phyloP scores from a whole-genome alignment of 53 echinoderm and acorn worm genomes.

The Crossaster papposus region DNA sequence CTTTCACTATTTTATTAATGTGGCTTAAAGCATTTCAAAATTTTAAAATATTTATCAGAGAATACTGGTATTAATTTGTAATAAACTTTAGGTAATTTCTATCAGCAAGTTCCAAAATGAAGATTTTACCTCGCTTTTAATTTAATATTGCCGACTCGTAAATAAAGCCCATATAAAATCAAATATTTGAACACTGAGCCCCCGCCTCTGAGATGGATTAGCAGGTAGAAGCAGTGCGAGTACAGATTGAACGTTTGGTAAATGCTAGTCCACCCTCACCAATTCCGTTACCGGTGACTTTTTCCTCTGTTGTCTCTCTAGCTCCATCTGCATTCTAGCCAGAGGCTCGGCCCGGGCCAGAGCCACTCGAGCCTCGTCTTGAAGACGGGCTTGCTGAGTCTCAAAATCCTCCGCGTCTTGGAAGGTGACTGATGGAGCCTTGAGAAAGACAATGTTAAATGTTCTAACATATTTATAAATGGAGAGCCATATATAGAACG shows the following conservation, averaged over 20 bases:
- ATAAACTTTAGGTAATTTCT: no score
- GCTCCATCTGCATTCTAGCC: slow-evolving; percentile 92
- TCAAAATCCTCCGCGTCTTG: slow-evolving; percentile 96
- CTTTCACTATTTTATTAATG: no score
- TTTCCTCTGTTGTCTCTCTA: slow-evolving; percentile 92
- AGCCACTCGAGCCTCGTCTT: slow-evolving; percentile 91
- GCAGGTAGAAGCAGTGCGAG: neutral
- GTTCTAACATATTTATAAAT: neutral
- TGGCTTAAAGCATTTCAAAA: no score
- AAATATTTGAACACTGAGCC: no score
- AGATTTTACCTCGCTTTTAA: no score
- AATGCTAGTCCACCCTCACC: slow-evolving; percentile 68
- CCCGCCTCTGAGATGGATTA: no score
- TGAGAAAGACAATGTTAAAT: neutral
- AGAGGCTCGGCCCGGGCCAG: slow-evolving; percentile 91
- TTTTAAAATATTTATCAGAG: no score
- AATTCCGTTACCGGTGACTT: slow-evolving; percentile 90
- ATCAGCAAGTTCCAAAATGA: no score
- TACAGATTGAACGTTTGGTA: neutral
- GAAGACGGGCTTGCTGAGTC: slow-evolving; percentile 88
- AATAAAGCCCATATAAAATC: no score
- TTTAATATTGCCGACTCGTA: no score
- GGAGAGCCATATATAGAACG: no score
- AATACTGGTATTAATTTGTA: no score
- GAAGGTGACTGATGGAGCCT: slow-evolving; percentile 91